Evolutionary conservation across 2,888 invertebrate genomes (phyloP), one percentile per base, ranked within the genome.

Genomic region (Achlya flavicornis): DNA sequence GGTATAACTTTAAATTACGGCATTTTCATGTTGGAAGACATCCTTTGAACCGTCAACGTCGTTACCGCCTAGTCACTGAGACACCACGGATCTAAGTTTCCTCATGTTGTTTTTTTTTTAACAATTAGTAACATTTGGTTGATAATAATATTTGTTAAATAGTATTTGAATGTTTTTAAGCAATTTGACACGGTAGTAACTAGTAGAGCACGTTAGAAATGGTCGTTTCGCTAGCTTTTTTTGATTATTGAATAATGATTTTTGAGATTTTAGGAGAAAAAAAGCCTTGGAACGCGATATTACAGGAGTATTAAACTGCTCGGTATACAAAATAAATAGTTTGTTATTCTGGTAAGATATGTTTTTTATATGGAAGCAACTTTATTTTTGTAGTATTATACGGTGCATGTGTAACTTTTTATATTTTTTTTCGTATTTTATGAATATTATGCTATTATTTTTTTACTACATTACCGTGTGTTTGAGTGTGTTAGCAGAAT

Each of bases 11-110:
- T 77, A 73, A 78, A 66, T 60, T 69, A 64, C 69, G 74, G 70
- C 73, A 68, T 67, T 67, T 61, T 78, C 72, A 75, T 80, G 84
- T 88, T 84, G 80, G 81, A 82, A 79, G 81, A 80, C 80, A 79
- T 75, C 79, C 79, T 82, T 77, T 76, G 73, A 79, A 79, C 81
- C 77, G 77, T 77, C 78, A 78, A 79, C 80, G 83, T 88, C 87
- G 85, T 86, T 88, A 92, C 93, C 93, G 93, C 93, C 93, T 93
- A 93, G 93, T 93, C 93, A 91, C 93, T 92, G 93, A 91, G 91
- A 92, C 82, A 90, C 92, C 89, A 87, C 89, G 85, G 84, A 89
- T 80, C 84, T 86, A 83, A 83, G 84, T 88, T 83, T 88, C 86
- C 85, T 83, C 85, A 85, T 83, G 85, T 90, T 90, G 87, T 84